A percentile compares a stretch with the other conserved stretches of the same genome.
Evolutionary conservation across 2,113 vertebrate species (phyloP).

Genomic region (Actenoides hombroni): DNA sequence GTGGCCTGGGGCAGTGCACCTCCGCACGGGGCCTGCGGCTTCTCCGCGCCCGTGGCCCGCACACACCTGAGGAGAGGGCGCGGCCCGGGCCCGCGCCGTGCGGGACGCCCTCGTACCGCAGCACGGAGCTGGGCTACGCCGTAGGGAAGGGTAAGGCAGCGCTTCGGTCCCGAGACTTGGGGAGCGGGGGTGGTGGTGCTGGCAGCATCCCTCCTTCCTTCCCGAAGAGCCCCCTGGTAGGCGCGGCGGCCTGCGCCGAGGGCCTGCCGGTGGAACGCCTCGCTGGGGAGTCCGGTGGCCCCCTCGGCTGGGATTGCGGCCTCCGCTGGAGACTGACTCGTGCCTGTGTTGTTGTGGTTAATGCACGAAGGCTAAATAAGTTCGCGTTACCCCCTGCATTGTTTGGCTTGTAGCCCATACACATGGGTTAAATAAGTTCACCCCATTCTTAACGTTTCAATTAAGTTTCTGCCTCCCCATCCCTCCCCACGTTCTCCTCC

Average conservation of each 20-base stretch:
- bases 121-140: not conserved
- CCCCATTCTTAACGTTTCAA: not conserved
- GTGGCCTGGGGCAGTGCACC: not conserved
- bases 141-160: not conserved
- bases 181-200: not conserved
- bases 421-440: not conserved
- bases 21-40: not conserved
- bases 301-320: not conserved
- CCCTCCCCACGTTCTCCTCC: not conserved
- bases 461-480: not conserved
- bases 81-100: not conserved
- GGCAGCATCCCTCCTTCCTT: not conserved
- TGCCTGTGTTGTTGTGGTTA: not conserved
- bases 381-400: not conserved
- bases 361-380: not conserved
- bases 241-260: not conserved
- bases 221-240: not conserved
- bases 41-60: not conserved
- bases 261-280: not conserved
- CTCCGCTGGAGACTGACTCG: accelerated
- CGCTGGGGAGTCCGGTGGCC: not conserved
- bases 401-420: not conserved
- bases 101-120: not conserved
- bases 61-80: not conserved
- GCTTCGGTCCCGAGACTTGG: not conserved